Evolutionary conservation across 2,888 invertebrate species (phyloP), one percentile per base, ranked within the genome.

Genomic region (Anoplius nigerrimus): DNA sequence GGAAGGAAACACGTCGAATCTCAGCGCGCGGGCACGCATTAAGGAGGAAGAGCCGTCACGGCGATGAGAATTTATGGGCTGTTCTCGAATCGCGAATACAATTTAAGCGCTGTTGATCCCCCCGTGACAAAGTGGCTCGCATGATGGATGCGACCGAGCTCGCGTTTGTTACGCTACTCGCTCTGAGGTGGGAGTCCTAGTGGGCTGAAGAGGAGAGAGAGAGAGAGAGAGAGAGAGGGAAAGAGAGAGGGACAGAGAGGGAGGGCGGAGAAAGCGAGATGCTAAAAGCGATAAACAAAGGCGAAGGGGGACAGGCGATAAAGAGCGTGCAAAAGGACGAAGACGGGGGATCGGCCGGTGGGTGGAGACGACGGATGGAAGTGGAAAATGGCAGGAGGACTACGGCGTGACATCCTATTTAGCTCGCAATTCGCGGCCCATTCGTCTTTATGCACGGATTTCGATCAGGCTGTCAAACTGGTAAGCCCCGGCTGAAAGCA

Each of bases 51-150:
- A 67, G 67, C 76, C 78, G 81, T 82, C 82, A 71, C 63, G 48
- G 42, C 74, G 79, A 82, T 82, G 81, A 76, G 74, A 82, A 82
- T 82, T 82, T 82, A 82, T 82, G 78, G 79, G 65, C 76, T 71
- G 73, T 74, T 76, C 78, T 74, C 82, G 78, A 82, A 82, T 82
- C 82, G 83, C 82, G 81, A 86, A 84, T 85, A 86, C 84, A 84
- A 84, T 86, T 86, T 83, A 83, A 86, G 80, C 82, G 79, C 76
- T 82, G 82, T 80, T 82, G 83, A 83, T 85, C 83, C 78, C 78
- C 72, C 66, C 69, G 72, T 81, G 85, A 86, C 85, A 86, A 86
- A 84, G 86, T 84, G 82, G 80, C 75, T 80, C 77, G 73, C 79
- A 83, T 85, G 85, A 86, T 82, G 82, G 81, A 86, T 85, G 83